These are phyloP conservation scores for Metalampra italica DNA, from an alignment of 2,888 invertebrate species.

Conservation along the genomic window DNA sequence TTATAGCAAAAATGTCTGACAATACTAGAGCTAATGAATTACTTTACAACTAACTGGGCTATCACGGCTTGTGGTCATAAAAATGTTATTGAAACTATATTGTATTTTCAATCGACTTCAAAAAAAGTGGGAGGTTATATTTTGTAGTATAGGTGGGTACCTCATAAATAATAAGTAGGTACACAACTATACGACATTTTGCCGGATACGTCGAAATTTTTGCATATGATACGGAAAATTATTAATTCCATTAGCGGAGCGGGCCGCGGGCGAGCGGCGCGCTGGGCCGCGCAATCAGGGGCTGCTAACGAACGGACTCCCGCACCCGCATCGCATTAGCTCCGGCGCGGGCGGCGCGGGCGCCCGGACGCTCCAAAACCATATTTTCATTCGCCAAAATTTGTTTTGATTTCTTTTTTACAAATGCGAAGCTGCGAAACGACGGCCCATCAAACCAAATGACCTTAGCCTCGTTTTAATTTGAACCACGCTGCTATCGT, in stretches of 20 bases:
- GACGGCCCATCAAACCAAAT: not conserved
- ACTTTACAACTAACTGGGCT: too few species aligned
- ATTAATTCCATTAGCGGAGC: constrained; percentile 31
- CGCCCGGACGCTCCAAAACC: not conserved
- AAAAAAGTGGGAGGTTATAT: too few species aligned
- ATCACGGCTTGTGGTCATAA: too few species aligned
- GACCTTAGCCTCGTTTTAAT: too few species aligned
- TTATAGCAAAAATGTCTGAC: too few species aligned
- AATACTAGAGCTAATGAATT: too few species aligned
- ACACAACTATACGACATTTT: not conserved
- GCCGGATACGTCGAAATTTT: constrained; percentile 16
- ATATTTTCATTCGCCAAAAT: not conserved
- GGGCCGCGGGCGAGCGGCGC: constrained; percentile 17
- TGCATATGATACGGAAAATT: constrained; percentile 32
- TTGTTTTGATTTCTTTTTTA: not conserved
- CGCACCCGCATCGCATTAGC: not conserved
- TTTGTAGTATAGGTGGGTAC: too few species aligned
- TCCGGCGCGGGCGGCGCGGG: not conserved
- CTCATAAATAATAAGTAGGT: too few species aligned
- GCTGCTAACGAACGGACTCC: constrained; percentile 25
- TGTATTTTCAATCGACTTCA: too few species aligned
- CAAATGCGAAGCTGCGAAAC: not conserved
- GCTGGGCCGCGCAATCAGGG: constrained; percentile 12
- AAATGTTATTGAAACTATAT: too few species aligned
- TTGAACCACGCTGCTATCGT: too few species aligned